Evolutionary conservation across 2,888 invertebrate species (phyloP), one percentile per base, ranked within the genome.

Genomic region (Tromatobia lineatoria): DNA sequence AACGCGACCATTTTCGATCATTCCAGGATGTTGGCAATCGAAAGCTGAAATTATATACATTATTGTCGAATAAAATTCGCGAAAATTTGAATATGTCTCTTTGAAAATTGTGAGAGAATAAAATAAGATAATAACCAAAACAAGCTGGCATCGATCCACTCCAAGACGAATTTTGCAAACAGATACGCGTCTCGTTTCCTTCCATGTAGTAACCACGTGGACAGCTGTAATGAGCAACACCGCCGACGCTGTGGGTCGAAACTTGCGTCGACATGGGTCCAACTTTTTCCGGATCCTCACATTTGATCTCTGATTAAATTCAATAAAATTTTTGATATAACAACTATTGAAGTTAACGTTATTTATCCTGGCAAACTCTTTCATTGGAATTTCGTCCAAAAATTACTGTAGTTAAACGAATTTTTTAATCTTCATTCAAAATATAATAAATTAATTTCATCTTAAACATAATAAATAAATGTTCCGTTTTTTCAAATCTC

Each of bases 1-100:
- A 20, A 98, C 96, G 79, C 98, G 95, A 0, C 98, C 98, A 91
- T 98, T 98, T 86, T 97, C 97, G 69, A 98, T 97, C 13, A 95
- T 94, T 45, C 96, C 95, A 0, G 98, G 98, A 74, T 96, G 95
- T 80, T 96, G 96, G 93, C 98, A 98, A 91, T 98, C 97, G 71
- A 98, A 96, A 86, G 97, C 98, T 98, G 45, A 15, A 80, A 74
- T 67, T 20, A 50, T 59, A 15, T 23, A 38, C 47, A 52, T 50
- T 13, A 61, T 75, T n/a, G 23, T 8, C 10, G 38, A 45, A 18
- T 67, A 11, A 75, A 57, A 25, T 29, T 42, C 23, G 50, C 20
- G 8, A 15, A 47, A 23, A 64, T 13, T 25, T 6, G 23, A 11
- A 11, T 47, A n/a, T 1, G 7, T n/a, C 15, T 47, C 47, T 47